Base-by-base conservation (phyloP, 2,797 vertebrate species). In the Rhinoraja longicauda region DNA sequence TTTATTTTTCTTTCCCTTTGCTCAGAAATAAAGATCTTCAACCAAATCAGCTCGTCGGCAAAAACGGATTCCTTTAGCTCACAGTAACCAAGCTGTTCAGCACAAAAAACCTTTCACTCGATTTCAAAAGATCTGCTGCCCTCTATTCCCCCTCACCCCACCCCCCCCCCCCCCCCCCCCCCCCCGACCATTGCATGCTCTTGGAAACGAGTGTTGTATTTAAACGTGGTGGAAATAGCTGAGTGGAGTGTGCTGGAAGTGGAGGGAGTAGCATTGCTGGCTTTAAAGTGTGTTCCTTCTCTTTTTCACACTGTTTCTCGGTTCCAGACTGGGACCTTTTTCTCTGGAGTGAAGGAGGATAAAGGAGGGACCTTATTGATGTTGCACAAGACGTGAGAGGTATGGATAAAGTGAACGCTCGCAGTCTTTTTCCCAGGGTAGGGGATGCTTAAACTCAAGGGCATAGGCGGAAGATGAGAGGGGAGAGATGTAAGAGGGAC, bases 1-100 rank as follows among this genome's bases (percentile, higher is more conserved):
- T 96, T 75, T 97, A 95, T 96, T 95, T 95, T 81, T 93, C 90
- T 92, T 92, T 92, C 67, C 90, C 57, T 73, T 75, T 12, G 24
- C 45, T 70, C 29, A 53, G 90, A 92, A 26, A 72, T 53, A 92
- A 73, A 73, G 39, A 92, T 92, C 90, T 45, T 75, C 90, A 92
- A 75, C 90, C 39, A 73, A 88, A 88, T 75, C 67, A 45, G 26
- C 70, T 26, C 67, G 24, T 75, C 70, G 29, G 67, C 75, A 59
- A 72, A 59, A 72, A 45, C 45, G 17, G 90, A 45, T 92, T 92
- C 72, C 72, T 92, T 91, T 32, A 92, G 67, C 84, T 88, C 59
- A 7, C 64, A 88, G 84, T 64, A 88, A 64, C 32, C 64, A 62
- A 67, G 84, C 84, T 88, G 6, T n/a, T 88, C 32, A 24, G 59